These are phyloP conservation scores for Eristalinus sepulchralis DNA, from an alignment of 2,888 invertebrate genomes.

Conservation along the genomic window DNA sequence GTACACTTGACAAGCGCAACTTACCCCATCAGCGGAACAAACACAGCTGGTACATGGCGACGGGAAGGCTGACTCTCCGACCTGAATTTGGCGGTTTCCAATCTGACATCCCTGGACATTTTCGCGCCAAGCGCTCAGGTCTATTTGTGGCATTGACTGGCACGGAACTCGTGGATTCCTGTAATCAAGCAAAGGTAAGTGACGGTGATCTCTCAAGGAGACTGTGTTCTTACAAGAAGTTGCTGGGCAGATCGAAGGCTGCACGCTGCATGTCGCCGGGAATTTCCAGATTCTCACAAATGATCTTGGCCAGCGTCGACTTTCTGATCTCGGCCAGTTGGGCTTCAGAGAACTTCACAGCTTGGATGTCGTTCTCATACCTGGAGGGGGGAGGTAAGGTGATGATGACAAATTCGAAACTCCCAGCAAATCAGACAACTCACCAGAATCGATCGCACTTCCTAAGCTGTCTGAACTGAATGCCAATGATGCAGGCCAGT, in stretches of 20 bases:
- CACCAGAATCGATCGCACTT: constrained; percentile 97
- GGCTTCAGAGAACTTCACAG: constrained; percentile 90
- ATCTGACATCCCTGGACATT: constrained; percentile 91
- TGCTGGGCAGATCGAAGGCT: constrained; percentile 94
- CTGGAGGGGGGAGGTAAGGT: constrained; percentile 77
- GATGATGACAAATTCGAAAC: neutral
- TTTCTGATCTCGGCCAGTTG: constrained; percentile 95
- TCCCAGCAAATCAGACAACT: constrained; percentile 6
- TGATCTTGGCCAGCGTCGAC: constrained; percentile 90
- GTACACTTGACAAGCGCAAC: too few relatives aligned
- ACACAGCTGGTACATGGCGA: constrained; percentile 95
- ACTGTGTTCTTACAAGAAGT: constrained; percentile 87
- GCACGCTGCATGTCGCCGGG: constrained; percentile 93
- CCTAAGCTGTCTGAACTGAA: constrained; percentile 93
- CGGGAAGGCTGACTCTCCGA: constrained; percentile 92
- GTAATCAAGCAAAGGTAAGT: neutral
- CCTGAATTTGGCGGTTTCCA: constrained; percentile 88
- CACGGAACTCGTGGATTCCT: constrained; percentile 94
- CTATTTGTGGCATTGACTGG: constrained; percentile 89
- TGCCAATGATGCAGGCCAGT: constrained; percentile 96
- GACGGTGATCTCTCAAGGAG: neutral
- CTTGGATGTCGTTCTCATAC: constrained; percentile 93
- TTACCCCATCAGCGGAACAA: constrained; percentile 92
- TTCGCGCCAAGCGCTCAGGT: constrained; percentile 92
- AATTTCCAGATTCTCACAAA: constrained; percentile 95